A percentile compares a stretch with the other conserved stretches of the same genome.
Conservation (phyloP, 1,140 invertebrate genomes). For the Drosophila nannoptera region DNA sequence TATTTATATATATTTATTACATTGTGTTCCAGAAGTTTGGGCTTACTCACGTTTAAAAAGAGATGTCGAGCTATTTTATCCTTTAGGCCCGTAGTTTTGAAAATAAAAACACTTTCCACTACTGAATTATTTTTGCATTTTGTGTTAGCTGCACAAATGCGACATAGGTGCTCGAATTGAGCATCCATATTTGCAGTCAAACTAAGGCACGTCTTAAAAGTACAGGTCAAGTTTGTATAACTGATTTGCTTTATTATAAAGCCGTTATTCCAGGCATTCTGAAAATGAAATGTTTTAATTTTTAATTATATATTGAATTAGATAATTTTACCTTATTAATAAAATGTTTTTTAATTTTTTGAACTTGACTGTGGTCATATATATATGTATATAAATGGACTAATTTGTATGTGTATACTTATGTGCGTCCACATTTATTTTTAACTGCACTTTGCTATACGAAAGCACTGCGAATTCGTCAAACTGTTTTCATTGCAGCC, state of each 20-base stretch:
- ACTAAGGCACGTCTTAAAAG: constrained; percentile 1
- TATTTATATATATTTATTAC: no score
- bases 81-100: constrained; percentile 65
- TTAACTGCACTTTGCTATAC: constrained; percentile 28
- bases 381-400: background rate
- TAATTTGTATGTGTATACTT: constrained; percentile 1
- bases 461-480: constrained; percentile 28
- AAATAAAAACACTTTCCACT: constrained; percentile 72
- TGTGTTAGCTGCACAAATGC: constrained; percentile 72
- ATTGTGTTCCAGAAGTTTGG: background rate
- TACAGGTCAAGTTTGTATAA: background rate
- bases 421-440: constrained; percentile 27
- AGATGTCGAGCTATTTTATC: constrained; percentile 73
- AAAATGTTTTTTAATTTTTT: background rate
- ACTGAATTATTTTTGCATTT: constrained; percentile 73
- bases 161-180: constrained; percentile 72
- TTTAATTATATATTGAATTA: background rate
- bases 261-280: constrained; percentile 11
- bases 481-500: constrained; percentile 36
- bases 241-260: background rate
- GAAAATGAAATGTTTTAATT: constrained; percentile 2
- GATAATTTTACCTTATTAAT: background rate
- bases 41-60: constrained; percentile 65
- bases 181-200: constrained; percentile 48
- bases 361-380: background rate